Evolutionary conservation across 2,888 invertebrate genomes (phyloP).

Genomic region (Cephus nigrinus): DNA sequence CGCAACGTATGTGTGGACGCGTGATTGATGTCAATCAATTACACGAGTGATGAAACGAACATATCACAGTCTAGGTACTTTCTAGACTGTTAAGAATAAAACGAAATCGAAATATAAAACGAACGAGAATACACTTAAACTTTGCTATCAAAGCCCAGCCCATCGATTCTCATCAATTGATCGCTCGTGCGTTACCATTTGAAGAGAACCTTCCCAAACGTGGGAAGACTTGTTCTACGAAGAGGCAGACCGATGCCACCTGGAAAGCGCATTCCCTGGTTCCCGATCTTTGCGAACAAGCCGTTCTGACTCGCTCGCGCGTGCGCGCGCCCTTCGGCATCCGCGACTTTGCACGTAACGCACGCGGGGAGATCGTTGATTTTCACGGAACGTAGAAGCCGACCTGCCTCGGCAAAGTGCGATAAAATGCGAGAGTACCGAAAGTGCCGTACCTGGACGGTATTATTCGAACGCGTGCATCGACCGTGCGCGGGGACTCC

Average conservation of each 20-base stretch:
- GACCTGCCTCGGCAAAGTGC: constrained; percentile 1
- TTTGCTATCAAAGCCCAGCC: not conserved
- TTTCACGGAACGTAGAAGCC: not conserved
- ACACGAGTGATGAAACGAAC: not conserved
- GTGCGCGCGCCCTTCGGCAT: not conserved
- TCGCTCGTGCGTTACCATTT: not conserved
- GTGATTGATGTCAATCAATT: not conserved
- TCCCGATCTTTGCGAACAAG: constrained; percentile 41
- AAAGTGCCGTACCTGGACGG: constrained; percentile 36
- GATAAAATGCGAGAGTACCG: constrained; percentile 39
- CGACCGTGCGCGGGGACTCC: not conserved
- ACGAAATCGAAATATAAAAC: not conserved
- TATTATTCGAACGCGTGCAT: constrained; percentile 15
- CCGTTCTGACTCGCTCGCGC: constrained; percentile 34
- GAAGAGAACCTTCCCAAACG: not conserved
- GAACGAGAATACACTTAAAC: not conserved
- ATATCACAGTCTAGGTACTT: not conserved
- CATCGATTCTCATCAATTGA: not conserved
- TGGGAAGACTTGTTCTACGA: constrained; percentile 8
- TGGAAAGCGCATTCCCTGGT: constrained; percentile 41
- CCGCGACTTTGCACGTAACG: not conserved
- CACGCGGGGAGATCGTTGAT: not conserved
- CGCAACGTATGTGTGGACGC: not conserved
- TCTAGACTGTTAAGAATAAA: not conserved
- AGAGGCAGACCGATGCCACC: constrained; percentile 33